Conservation (phyloP, 1,140 invertebrate genomes). For the Neodiprion virginianus region DNA sequence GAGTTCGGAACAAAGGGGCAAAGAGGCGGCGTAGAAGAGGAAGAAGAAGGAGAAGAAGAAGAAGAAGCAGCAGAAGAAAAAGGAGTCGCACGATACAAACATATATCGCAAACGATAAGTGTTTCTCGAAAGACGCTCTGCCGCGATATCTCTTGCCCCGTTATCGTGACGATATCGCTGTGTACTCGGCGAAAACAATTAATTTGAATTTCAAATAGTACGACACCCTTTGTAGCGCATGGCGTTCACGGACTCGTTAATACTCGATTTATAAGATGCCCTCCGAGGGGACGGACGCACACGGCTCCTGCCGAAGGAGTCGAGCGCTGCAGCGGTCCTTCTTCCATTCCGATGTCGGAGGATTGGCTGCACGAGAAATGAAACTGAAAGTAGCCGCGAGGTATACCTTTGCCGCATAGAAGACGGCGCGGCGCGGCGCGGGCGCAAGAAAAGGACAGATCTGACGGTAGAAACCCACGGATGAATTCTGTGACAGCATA, state of each 20-base stretch:
- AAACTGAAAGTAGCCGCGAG: conserved; percentile 5
- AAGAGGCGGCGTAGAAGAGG: neutral
- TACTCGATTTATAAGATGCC: conserved; percentile 2
- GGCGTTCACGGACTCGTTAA: neutral
- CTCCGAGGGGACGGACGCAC: too few species aligned
- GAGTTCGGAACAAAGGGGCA: neutral
- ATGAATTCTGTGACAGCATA: conserved; percentile 5
- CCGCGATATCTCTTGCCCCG: neutral
- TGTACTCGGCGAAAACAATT: neutral
- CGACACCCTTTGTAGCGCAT: neutral
- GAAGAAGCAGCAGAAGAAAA: neutral
- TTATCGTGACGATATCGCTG: neutral
- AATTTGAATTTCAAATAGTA: conserved; percentile 8
- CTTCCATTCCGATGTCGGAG: neutral
- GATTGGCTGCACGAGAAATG: conserved; percentile 4
- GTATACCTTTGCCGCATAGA: neutral
- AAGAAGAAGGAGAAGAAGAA: neutral
- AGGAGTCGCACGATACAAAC: too few species aligned
- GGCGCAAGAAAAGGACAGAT: neutral
- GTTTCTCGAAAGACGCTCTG: too few species aligned
- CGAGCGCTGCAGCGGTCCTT: too few species aligned
- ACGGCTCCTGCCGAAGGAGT: too few species aligned
- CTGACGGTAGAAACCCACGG: neutral
- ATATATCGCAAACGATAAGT: too few species aligned
- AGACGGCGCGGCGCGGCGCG: neutral